Base-by-base conservation (phyloP, 2,113 vertebrate species). In the Willisornis vidua region DNA sequence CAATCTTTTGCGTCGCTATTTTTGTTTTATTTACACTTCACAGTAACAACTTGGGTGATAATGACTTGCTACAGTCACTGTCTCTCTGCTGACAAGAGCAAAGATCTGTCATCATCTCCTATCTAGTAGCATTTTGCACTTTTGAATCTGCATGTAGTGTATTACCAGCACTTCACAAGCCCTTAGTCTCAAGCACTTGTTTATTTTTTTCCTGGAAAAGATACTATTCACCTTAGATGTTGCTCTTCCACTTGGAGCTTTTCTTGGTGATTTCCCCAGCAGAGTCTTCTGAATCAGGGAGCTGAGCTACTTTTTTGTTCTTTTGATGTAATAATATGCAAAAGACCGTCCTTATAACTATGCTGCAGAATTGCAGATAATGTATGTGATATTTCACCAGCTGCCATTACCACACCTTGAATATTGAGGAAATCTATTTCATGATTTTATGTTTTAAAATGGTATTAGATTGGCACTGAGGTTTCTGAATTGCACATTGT, bases 21-120 rank as follows among this genome's bases (percentile, higher is more conserved):
- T 97, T 92, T 97, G 93, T 90, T 96, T 95, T 96, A 93, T 97
- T 97, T 97, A 97, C 94, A 92, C 94, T 97, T 96, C 94, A 94
- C 94, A 95, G 95, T 96, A 96, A 96, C 96, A 94, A 97, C 86
- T 94, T 95, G 95, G 91, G 95, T 96, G 96, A 92, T 97, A 97
- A 96, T 93, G 94, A 96, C 94, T 97, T 96, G 89, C 89, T 95
- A 90, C 77, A 94, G 94, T 95, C 94, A 95, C 95, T 94, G 94
- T 94, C 91, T 95, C 94, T 93, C 94, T 94, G 91, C 94, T 97
- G 96, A 97, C 95, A 96, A 95, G 96, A 97, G 95, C 95, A 97
- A 95, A 96, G 94, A 97, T 94, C 94, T 95, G 93, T 95, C 95
- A 96, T 94, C 94, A 91, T 97, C 77, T 96, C 59, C 86, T 52